phyloP scores from a whole-genome alignment of 2,113 vertebrate species.

The Stigmatopora nigra region DNA sequence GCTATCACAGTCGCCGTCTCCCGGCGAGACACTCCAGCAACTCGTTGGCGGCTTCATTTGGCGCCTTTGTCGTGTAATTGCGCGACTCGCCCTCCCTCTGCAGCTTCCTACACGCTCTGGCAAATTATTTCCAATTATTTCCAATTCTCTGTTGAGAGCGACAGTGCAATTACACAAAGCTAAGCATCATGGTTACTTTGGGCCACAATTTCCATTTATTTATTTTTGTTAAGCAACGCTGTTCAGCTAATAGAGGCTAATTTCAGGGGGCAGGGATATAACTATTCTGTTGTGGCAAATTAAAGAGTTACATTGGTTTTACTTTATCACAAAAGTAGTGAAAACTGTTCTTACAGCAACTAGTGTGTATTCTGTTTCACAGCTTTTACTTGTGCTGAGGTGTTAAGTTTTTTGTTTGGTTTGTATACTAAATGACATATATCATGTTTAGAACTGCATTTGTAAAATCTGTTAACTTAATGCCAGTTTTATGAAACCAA shows the following conservation, averaged over 20 bases:
- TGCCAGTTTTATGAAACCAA: too few relatives aligned
- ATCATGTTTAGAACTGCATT: background rate
- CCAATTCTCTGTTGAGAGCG: slow-evolving; percentile 52
- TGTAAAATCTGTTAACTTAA: background rate
- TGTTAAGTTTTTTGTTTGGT: too few relatives aligned
- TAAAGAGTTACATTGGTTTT: background rate
- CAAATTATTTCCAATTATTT: slow-evolving; percentile 61
- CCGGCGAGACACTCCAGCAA: slow-evolving; percentile 46
- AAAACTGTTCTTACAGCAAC: background rate
- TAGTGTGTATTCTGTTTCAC: too few relatives aligned
- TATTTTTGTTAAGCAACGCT: slow-evolving; percentile 30
- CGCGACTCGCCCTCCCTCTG: slow-evolving; percentile 49
- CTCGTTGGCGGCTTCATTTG: slow-evolving; percentile 4
- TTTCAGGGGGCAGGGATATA: background rate
- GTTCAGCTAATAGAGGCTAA: slow-evolving; percentile 13
- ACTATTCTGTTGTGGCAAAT: background rate
- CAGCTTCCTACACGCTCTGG: slow-evolving; percentile 59
- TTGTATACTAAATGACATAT: too few relatives aligned
- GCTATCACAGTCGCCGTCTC: slow-evolving; percentile 45
- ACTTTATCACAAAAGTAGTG: background rate
- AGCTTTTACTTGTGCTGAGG: too few relatives aligned
- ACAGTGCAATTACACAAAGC: slow-evolving; percentile 59
- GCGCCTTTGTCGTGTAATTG: slow-evolving; percentile 63
- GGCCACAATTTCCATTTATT: slow-evolving; percentile 35
- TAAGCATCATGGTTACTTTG: slow-evolving; percentile 43